Percentiles rank a stretch among this genome's conserved stretches.
Conservation (phyloP, 2,797 vertebrate genomes). For the Pampus argenteus region DNA sequence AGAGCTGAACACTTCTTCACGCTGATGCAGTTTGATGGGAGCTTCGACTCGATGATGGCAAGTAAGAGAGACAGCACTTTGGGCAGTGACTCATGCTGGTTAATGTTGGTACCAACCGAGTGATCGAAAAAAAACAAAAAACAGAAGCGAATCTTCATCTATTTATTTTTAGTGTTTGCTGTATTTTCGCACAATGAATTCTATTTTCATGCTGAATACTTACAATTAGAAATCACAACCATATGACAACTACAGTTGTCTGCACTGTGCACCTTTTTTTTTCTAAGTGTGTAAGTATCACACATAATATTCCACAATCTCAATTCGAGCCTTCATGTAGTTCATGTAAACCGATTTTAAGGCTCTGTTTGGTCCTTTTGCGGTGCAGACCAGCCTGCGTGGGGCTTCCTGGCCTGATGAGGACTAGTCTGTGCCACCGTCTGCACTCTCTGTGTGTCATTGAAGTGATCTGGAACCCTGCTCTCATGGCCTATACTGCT, state of each 20-base stretch:
- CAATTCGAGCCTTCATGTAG: not conserved
- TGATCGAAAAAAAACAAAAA: not conserved
- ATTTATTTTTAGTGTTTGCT: not conserved
- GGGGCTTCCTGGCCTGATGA: constrained; percentile 33
- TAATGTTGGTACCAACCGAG: constrained; percentile 32
- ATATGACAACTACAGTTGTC: not conserved
- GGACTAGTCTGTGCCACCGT: not conserved
- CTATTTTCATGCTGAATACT: not conserved
- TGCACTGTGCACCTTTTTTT: not conserved
- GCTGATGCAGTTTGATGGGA: constrained; percentile 34
- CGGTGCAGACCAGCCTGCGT: constrained; percentile 13
- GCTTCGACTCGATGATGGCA: constrained; percentile 20
- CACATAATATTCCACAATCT: not conserved
- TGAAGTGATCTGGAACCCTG: constrained; percentile 64
- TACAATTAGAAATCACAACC: not conserved
- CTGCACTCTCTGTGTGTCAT: constrained; percentile 24
- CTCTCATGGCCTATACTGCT: constrained; percentile 57
- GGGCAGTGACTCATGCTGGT: constrained; percentile 34
- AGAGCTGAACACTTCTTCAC: not conserved
- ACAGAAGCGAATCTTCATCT: not conserved
- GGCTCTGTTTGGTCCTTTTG: constrained; percentile 30
- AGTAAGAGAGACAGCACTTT: constrained; percentile 23
- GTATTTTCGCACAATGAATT: not conserved
- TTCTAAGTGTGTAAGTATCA: too few relatives aligned
- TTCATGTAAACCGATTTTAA: not conserved